These are phyloP conservation scores for Teleopsis dalmanni DNA, from an alignment of 1,140 invertebrate genomes.

Conservation along the genomic window DNA sequence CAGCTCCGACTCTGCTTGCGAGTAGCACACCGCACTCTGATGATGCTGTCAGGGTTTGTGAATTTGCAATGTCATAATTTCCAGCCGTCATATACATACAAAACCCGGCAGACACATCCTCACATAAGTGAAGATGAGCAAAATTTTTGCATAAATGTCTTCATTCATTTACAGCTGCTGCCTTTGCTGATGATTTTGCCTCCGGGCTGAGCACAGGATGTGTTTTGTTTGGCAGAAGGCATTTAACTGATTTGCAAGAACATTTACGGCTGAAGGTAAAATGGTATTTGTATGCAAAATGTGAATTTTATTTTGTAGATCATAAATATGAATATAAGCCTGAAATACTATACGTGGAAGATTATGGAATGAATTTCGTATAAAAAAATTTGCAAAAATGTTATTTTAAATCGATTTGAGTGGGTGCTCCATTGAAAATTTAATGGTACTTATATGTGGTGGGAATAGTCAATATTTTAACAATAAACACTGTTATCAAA, in stretches of 20 bases:
- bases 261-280: background rate
- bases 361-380: no score
- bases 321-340: slow-evolving; percentile 28
- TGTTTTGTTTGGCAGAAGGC: slow-evolving; percentile 17
- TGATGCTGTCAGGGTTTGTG: no score
- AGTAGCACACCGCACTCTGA: no score
- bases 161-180: background rate
- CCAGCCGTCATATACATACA: background rate
- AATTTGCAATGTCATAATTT: slow-evolving; percentile 6
- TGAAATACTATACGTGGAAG: no score
- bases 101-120: background rate
- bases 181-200: background rate
- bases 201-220: slow-evolving; percentile 10
- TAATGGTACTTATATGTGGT: no score
- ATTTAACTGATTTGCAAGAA: slow-evolving; percentile 20
- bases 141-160: background rate
- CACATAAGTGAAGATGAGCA: background rate
- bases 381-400: no score
- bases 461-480: no score
- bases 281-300: slow-evolving; percentile 7
- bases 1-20: no score
- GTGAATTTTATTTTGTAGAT: slow-evolving; percentile 12
- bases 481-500: no score
- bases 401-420: no score
- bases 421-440: no score